These are phyloP conservation scores for Lasioglossum villosulum DNA, from an alignment of 2,888 invertebrate genomes.

Conservation along the genomic window DNA sequence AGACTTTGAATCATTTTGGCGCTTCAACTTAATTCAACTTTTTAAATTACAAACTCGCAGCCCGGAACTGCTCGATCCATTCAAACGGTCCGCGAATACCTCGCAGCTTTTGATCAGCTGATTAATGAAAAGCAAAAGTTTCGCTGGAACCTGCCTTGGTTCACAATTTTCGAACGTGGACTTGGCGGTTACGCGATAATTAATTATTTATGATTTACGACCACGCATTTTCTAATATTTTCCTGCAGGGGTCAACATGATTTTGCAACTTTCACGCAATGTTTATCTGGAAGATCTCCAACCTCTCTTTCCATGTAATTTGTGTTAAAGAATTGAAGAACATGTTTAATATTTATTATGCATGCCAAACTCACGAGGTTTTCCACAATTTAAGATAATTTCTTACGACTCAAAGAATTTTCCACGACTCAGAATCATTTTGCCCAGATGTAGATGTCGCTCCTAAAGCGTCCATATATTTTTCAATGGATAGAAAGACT, in stretches of 20 bases:
- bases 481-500: background rate
- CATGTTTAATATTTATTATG: background rate
- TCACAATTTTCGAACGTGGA: background rate
- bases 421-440: background rate
- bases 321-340: background rate
- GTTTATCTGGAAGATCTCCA: background rate
- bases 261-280: background rate
- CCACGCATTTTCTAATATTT: background rate
- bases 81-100: background rate
- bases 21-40: background rate
- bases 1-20: slow-evolving; percentile 19
- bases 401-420: background rate
- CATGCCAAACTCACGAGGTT: background rate
- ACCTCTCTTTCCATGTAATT: background rate
- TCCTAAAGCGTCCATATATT: background rate
- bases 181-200: background rate
- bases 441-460: background rate
- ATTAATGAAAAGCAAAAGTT: slow-evolving; percentile 5
- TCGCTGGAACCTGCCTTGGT: background rate
- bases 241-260: background rate
- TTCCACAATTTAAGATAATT: background rate
- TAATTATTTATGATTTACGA: background rate
- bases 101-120: slow-evolving; percentile 1
- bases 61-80: background rate
- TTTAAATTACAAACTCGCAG: background rate